These are phyloP conservation scores for Botia kubotai DNA, from an alignment of 2,797 vertebrate species.

Conservation along the genomic window DNA sequence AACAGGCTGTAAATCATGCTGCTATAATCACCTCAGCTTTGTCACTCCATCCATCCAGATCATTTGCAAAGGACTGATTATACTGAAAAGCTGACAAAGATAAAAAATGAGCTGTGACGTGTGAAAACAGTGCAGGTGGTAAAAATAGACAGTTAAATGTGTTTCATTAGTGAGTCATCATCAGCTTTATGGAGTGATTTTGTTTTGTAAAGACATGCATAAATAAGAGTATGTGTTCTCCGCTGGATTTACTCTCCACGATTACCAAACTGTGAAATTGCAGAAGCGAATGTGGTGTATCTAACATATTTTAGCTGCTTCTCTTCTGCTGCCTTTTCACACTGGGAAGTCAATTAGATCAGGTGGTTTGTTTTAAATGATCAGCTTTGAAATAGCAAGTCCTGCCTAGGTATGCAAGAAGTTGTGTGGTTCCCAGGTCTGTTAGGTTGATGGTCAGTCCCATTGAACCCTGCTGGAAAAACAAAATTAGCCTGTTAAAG, in stretches of 20 bases:
- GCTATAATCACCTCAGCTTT: neutral
- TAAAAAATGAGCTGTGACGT: neutral
- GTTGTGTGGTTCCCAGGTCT: slow-evolving; percentile 21
- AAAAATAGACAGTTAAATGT: neutral
- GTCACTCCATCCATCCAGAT: neutral
- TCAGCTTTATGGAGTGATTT: neutral
- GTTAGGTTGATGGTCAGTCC: slow-evolving; percentile 31
- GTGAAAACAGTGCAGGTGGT: neutral
- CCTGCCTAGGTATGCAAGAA: slow-evolving; percentile 24
- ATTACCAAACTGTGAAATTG: slow-evolving; percentile 77
- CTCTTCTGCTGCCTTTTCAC: slow-evolving; percentile 66
- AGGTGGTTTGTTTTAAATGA: too few relatives aligned
- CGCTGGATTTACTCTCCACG: slow-evolving; percentile 64
- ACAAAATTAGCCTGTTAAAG: slow-evolving; percentile 7
- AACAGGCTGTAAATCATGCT: slow-evolving; percentile 3
- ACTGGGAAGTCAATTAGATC: slow-evolving; percentile 13
- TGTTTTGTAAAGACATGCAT: slow-evolving; percentile 53
- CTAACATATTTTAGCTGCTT: slow-evolving; percentile 66
- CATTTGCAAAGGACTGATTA: neutral
- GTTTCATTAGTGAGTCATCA: slow-evolving; percentile 1
- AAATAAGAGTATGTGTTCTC: slow-evolving; percentile 63
- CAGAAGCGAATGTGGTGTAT: slow-evolving; percentile 74
- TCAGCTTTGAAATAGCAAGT: neutral
- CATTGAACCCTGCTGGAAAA: slow-evolving; percentile 12
- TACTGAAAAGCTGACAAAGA: neutral